Evolutionary conservation across 2,113 vertebrate species (phyloP), one percentile per base, ranked within the genome.

Genomic region (Ariopsis seemanni): DNA sequence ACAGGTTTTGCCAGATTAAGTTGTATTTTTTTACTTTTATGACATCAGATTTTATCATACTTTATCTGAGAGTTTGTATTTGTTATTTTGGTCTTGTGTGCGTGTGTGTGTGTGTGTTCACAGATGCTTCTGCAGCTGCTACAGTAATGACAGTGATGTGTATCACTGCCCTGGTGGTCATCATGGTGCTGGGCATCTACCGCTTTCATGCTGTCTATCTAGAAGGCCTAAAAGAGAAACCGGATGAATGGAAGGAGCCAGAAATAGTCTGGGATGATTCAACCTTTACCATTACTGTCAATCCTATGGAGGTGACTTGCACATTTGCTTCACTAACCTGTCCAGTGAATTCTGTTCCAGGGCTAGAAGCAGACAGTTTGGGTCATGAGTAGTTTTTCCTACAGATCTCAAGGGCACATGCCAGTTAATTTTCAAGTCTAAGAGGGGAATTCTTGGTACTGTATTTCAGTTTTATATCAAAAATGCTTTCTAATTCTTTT

Each of bases 201-300:
- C 95, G 96, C 78, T 93, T 97, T 52, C 94, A 93, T 53, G 89
- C 92, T 0, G 91, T 95, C 30, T 95, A 93, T 27, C 95, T 94
- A 90, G 95, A 92, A 11, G 79, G 94, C 85, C 83, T 93, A 57
- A 90, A 90, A 25, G 95, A 94, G 48, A 91, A 79, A 0, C 93
- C 90, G 15, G 86, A 95, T 58, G 92, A 91, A 52, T 90, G 89
- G 86, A 97, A 95, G 92, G 95, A 97, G 9, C 93, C 90, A 0
- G 96, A 97, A 88, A 96, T 97, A 96, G 96, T 96, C 22, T 97
- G 96, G 96, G 96, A 97, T 11, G 95, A 97, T 89, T 96, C 96
- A 86, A 96, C 95, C 0, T 92, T 97, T 65, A 97, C 96, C 2
- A 97, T 97, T 90, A 97, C 97, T 0, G 90, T 97, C 90, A 97